These are phyloP conservation scores for Clunio marinus DNA, from an alignment of 2,888 invertebrate species.

Conservation along the genomic window DNA sequence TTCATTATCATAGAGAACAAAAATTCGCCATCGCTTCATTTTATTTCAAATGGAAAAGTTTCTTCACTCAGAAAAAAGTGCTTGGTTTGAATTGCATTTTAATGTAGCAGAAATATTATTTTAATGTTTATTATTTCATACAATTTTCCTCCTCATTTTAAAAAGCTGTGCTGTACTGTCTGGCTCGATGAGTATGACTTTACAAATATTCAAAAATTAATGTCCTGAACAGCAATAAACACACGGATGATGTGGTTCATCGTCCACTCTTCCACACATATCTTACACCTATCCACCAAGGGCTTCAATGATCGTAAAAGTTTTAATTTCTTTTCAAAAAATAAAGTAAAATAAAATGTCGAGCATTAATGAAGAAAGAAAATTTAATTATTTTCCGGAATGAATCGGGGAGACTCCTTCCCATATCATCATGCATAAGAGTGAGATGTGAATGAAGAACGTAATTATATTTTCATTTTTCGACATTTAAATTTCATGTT, in stretches of 20 bases:
- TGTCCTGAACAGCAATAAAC: constrained; percentile 25
- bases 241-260: constrained; percentile 17
- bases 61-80: background rate
- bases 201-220: constrained; percentile 21
- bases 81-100: constrained; percentile 33
- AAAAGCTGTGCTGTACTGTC: background rate
- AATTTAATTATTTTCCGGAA: constrained; percentile 25
- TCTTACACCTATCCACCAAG: background rate
- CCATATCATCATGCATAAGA: background rate
- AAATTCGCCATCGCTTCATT: background rate
- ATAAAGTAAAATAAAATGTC: background rate
- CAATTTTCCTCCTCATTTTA: background rate
- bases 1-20: constrained; percentile 26
- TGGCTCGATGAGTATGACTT: background rate
- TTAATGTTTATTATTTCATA: constrained; percentile 37
- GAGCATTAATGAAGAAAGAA: constrained; percentile 22
- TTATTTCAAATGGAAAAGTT: constrained; percentile 24
- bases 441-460: constrained; percentile 1
- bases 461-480: constrained; percentile 18
- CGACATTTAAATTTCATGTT: background rate
- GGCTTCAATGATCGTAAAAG: constrained; percentile 18
- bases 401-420: background rate
- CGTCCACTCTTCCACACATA: background rate
- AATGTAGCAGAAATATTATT: constrained; percentile 39
- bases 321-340: background rate